Conservation (phyloP, 2,797 vertebrate species). For the Lepilemur septentrionalis region DNA sequence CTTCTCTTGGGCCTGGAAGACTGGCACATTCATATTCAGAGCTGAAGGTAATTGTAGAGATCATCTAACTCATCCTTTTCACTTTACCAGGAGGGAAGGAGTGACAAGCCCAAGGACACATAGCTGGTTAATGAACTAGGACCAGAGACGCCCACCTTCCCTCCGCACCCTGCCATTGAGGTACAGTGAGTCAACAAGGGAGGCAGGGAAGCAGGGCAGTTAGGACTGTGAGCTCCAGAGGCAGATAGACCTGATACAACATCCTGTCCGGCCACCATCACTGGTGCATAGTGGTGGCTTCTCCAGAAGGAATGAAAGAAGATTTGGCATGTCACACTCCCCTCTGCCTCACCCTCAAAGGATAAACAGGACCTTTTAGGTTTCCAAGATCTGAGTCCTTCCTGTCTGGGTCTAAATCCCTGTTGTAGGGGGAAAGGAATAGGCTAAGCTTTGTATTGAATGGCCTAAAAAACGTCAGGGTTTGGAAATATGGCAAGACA, state of each 20-base stretch:
- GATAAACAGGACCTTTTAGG: background rate
- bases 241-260: too few relatives aligned
- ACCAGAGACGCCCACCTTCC: too few relatives aligned
- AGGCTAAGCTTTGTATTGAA: background rate
- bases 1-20: background rate
- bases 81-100: background rate
- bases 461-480: background rate
- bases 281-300: background rate
- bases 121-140: background rate
- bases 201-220: background rate
- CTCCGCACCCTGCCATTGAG: background rate
- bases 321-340: background rate
- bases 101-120: background rate
- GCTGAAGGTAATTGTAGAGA: background rate
- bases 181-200: background rate
- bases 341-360: background rate
- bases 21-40: background rate
- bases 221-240: background rate
- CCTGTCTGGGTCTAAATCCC: background rate
- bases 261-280: accelerated
- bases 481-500: background rate
- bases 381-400: background rate
- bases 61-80: background rate
- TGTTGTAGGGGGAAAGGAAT: background rate
- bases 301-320: background rate